A percentile compares a stretch with the other conserved stretches of the same genome.
These are phyloP conservation scores for Sphaeramia orbicularis DNA, from an alignment of 2,797 vertebrate genomes.

Conservation along the genomic window DNA sequence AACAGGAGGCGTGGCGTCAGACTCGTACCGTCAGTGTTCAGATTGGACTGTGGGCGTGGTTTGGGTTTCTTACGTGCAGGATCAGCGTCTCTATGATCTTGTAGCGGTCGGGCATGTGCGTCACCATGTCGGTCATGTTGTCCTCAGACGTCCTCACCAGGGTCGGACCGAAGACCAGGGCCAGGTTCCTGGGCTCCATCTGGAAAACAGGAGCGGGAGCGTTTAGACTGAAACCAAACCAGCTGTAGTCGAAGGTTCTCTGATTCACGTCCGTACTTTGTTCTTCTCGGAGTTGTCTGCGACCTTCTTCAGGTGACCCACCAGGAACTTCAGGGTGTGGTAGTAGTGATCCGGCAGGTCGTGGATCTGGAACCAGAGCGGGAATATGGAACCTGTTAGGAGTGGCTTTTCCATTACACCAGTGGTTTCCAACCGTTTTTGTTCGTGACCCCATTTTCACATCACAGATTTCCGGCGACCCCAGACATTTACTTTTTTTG, in stretches of 20 bases:
- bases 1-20: constrained; percentile 21
- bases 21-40: too few species aligned
- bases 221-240: neutral
- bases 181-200: constrained; percentile 98
- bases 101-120: constrained; percentile 98
- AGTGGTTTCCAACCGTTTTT: too few species aligned
- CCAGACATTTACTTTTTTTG: too few species aligned
- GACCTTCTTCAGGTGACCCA: constrained; percentile 93
- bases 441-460: too few species aligned
- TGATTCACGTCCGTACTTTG: constrained; percentile 83
- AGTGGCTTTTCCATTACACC: too few species aligned
- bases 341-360: constrained; percentile 94
- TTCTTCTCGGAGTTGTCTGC: constrained; percentile 95
- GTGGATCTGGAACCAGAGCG: constrained; percentile 83
- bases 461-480: too few species aligned
- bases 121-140: constrained; percentile 99
- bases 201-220: constrained; percentile 55
- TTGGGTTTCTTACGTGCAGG: constrained; percentile 88
- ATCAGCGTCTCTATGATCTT: constrained; percentile 98
- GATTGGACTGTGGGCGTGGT: too few species aligned
- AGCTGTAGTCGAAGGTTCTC: too few species aligned
- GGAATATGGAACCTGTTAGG: too few species aligned
- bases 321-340: constrained; percentile 94
- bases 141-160: constrained; percentile 95
- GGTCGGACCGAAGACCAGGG: constrained; percentile 96